Evolutionary conservation across 2,888 invertebrate genomes (phyloP).

Genomic region (Neria commutata): DNA sequence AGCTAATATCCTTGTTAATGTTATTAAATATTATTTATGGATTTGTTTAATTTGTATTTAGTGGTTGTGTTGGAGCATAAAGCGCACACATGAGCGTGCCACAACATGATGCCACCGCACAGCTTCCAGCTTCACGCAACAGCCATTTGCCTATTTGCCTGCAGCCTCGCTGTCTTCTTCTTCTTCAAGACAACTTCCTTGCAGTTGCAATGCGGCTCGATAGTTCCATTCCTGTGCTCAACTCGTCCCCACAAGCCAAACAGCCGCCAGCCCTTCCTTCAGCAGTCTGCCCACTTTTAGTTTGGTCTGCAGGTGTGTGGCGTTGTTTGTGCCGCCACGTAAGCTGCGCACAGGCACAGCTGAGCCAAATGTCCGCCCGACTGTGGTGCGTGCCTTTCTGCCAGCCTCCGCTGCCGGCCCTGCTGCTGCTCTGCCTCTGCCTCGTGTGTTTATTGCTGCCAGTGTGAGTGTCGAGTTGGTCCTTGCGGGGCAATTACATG

Average conservation of each 20-base stretch:
- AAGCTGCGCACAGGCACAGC: conserved; percentile 13
- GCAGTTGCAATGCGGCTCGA: conserved; percentile 34
- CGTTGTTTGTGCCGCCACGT: neutral
- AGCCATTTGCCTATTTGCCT: conserved; percentile 10
- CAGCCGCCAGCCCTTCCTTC: too few relatives aligned
- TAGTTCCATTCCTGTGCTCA: neutral
- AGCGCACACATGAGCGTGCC: neutral
- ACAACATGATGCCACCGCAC: neutral
- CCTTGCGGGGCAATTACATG: conserved; percentile 61
- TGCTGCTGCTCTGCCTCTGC: conserved; percentile 3
- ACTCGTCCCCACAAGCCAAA: too few relatives aligned
- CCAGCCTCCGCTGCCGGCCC: neutral
- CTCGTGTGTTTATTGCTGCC: conserved; percentile 18
- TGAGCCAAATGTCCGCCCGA: conserved; percentile 31
- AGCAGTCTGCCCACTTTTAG: neutral
- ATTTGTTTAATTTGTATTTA: conserved; percentile 62
- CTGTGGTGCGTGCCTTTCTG: conserved; percentile 6
- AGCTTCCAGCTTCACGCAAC: neutral
- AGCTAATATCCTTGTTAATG: conserved; percentile 60
- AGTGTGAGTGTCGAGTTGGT: conserved; percentile 39
- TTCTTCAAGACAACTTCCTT: conserved; percentile 19
- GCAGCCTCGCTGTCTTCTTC: neutral
- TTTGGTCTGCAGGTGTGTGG: neutral
- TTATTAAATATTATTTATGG: conserved; percentile 61
- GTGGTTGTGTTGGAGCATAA: conserved; percentile 38